phyloP scores from a whole-genome alignment of 2,113 vertebrate genomes.

The Galeopterus variegatus region DNA sequence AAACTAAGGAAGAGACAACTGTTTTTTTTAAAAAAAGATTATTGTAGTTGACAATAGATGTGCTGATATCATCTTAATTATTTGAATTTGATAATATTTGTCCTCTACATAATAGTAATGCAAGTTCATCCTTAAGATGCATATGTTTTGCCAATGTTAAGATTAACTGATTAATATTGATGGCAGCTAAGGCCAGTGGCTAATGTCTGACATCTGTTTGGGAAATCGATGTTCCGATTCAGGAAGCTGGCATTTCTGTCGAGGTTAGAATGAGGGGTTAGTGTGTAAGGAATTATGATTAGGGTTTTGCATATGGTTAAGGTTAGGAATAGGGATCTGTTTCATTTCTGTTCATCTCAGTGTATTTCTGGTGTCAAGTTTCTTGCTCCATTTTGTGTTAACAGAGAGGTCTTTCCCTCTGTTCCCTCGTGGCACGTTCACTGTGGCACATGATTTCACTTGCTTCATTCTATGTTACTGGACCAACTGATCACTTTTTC shows the following conservation, averaged over 20 bases:
- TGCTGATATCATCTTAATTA: constrained; percentile 72
- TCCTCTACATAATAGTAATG: constrained; percentile 28
- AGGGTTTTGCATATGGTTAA: constrained; percentile 70
- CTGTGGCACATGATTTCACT: constrained; percentile 61
- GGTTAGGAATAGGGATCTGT: constrained; percentile 70
- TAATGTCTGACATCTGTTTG: constrained; percentile 85
- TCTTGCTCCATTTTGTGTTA: constrained; percentile 73
- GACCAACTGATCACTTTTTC: constrained; percentile 62
- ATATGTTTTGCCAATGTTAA: constrained; percentile 83
- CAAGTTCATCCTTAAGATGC: constrained; percentile 76
- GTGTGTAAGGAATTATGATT: constrained; percentile 78
- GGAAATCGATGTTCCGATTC: constrained; percentile 80
- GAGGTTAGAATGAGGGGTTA: constrained; percentile 77
- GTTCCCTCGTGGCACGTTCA: constrained; percentile 14
- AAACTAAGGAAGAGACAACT: neutral
- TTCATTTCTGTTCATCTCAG: constrained; percentile 63
- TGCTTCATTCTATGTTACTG: constrained; percentile 70
- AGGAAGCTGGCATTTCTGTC: constrained; percentile 78
- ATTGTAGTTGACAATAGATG: constrained; percentile 50
- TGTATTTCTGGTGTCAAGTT: constrained; percentile 56
- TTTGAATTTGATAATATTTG: constrained; percentile 73
- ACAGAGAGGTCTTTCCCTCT: constrained; percentile 75
- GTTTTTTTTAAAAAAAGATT: neutral
- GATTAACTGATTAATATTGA: constrained; percentile 85
- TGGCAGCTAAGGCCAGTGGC: constrained; percentile 79